Evolutionary conservation across 2,113 vertebrate species (phyloP).

Genomic region (Campylomormyrus tamandua): DNA sequence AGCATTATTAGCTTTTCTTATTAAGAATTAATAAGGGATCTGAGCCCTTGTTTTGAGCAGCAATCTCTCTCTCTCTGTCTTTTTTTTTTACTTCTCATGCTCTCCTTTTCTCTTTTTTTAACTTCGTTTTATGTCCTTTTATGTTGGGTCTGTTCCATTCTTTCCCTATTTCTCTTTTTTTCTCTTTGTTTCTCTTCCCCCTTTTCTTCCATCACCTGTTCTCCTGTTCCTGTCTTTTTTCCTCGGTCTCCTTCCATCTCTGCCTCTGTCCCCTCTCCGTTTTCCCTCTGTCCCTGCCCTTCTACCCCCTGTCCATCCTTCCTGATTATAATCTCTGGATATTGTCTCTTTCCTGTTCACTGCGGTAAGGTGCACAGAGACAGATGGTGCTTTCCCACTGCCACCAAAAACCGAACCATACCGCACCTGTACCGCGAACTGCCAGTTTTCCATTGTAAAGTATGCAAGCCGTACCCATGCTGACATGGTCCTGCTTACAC

Average conservation of each 20-base stretch:
- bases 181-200: constrained; percentile 20
- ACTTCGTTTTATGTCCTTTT: constrained; percentile 4
- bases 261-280: constrained; percentile 29
- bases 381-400: background rate
- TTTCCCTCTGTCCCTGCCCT: constrained; percentile 10
- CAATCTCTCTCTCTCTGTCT: background rate
- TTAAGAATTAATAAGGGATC: constrained; percentile 2
- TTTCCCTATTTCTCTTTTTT: constrained; percentile 24
- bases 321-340: background rate
- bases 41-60: background rate
- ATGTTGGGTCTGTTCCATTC: background rate
- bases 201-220: constrained; percentile 12
- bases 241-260: constrained; percentile 23
- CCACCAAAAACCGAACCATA: background rate
- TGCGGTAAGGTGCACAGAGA: background rate
- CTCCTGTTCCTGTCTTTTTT: constrained; percentile 8
- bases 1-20: background rate
- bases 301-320: background rate
- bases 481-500: background rate
- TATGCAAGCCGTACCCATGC: background rate
- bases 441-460: background rate
- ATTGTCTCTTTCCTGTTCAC: constrained; percentile 10
- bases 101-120: constrained; percentile 22
- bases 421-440: background rate
- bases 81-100: constrained; percentile 24